These are phyloP conservation scores for Rhyacichthys aspro DNA, from an alignment of 2,797 vertebrate species.

Conservation along the genomic window DNA sequence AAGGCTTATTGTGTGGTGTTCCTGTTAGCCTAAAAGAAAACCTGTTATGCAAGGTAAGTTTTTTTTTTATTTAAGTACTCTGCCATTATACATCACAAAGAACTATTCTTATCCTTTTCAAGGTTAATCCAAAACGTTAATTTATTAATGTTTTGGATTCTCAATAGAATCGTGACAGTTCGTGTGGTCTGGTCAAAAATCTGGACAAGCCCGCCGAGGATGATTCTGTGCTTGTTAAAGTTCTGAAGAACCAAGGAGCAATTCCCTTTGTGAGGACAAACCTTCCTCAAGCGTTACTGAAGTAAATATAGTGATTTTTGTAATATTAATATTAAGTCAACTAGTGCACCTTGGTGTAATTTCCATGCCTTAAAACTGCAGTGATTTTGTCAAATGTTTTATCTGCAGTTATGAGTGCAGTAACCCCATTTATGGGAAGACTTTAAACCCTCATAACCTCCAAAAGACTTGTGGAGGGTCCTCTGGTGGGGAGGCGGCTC, in stretches of 20 bases:
- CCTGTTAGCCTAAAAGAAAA: slow-evolving; percentile 90
- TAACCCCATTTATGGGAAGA: slow-evolving; percentile 89
- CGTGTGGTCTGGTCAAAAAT: slow-evolving; percentile 80
- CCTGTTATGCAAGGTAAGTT: slow-evolving; percentile 76
- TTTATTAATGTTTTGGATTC: too few relatives aligned
- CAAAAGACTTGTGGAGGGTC: slow-evolving; percentile 89
- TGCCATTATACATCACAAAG: too few relatives aligned
- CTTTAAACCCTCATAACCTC: slow-evolving; percentile 83
- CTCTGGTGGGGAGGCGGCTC: slow-evolving; percentile 83
- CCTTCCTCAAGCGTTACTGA: slow-evolving; percentile 87
- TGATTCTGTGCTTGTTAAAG: slow-evolving; percentile 88
- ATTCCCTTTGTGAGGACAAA: slow-evolving; percentile 94
- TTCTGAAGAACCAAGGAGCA: slow-evolving; percentile 92
- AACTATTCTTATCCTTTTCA: neutral
- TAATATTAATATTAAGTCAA: too few relatives aligned
- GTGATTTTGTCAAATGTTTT: neutral
- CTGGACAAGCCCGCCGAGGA: slow-evolving; percentile 73
- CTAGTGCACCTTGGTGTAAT: neutral
- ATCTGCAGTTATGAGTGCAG: slow-evolving; percentile 87
- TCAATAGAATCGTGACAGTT: slow-evolving; percentile 80
- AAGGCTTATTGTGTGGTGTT: slow-evolving; percentile 84
- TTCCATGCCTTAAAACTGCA: neutral
- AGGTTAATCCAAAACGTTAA: too few relatives aligned
- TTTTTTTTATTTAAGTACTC: neutral
- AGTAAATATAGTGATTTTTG: slow-evolving; percentile 66